These are phyloP conservation scores for Budorcas taxicolor DNA, from an alignment of 2,113 vertebrate species.

Conservation along the genomic window DNA sequence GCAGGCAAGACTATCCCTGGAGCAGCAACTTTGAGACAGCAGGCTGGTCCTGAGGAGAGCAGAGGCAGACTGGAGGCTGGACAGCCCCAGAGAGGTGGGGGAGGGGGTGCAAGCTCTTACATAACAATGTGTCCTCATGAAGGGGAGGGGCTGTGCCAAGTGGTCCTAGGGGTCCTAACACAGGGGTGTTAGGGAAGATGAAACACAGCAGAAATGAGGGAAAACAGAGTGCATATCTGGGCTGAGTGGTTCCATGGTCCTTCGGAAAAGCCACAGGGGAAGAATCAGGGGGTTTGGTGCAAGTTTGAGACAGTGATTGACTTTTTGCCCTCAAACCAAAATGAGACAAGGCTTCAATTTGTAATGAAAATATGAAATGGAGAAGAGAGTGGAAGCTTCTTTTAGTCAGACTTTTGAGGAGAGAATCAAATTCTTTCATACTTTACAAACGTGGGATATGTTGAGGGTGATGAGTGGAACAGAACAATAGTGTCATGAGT, in stretches of 20 bases:
- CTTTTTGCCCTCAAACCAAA: neutral
- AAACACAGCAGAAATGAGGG: neutral
- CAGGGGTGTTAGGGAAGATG: neutral
- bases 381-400: neutral
- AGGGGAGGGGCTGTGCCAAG: neutral
- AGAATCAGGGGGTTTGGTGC: neutral
- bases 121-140: constrained; percentile 32
- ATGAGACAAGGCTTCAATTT: neutral
- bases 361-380: neutral
- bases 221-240: neutral
- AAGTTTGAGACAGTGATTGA: neutral
- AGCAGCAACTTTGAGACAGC: neutral
- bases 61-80: neutral
- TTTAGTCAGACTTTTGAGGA: neutral
- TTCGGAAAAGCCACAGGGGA: neutral
- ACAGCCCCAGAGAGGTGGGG: neutral
- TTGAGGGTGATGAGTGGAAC: neutral
- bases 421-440: neutral
- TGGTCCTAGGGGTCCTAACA: neutral
- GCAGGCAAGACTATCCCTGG: neutral
- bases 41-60: neutral
- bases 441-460: neutral
- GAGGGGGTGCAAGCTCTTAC: neutral
- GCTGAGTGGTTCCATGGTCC: neutral
- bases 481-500: neutral